Evolutionary conservation across 2,888 invertebrate genomes (phyloP).

Genomic region (Brachyopa scutellaris): DNA sequence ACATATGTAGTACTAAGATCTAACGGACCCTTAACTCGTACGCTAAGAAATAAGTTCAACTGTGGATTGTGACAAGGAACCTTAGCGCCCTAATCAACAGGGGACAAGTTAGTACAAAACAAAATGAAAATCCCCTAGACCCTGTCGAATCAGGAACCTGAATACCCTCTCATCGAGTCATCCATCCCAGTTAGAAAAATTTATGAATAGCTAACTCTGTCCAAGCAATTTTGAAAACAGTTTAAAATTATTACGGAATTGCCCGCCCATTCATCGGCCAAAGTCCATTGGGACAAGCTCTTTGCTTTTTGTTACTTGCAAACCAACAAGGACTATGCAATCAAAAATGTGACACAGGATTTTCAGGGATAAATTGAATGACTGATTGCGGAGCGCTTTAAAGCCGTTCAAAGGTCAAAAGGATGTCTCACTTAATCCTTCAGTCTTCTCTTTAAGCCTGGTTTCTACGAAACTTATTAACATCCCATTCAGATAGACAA

Average conservation of each 20-base stretch:
- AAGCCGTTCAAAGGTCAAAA: conserved; percentile 55
- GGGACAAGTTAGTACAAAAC: too few species aligned
- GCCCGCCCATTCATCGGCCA: not conserved
- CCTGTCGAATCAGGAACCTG: too few species aligned
- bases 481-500: conserved; percentile 68
- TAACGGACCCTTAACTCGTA: too few species aligned
- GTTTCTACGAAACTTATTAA: conserved; percentile 63
- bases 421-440: conserved; percentile 61
- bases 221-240: not conserved
- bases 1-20: too few species aligned
- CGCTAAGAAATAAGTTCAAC: too few species aligned
- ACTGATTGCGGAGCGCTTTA: conserved; percentile 62
- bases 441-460: conserved; percentile 60
- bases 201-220: too few species aligned
- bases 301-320: too few species aligned
- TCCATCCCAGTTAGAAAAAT: too few species aligned
- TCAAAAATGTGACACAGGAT: conserved; percentile 54
- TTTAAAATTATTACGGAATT: conserved; percentile 2
- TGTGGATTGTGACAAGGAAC: too few species aligned
- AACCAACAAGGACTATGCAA: conserved; percentile 18
- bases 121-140: too few species aligned
- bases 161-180: too few species aligned
- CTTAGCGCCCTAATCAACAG: too few species aligned
- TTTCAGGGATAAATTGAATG: conserved; percentile 65
- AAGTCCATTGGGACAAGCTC: not conserved